Conservation (phyloP, 2,797 vertebrate species). For the Brotula barbata region DNA sequence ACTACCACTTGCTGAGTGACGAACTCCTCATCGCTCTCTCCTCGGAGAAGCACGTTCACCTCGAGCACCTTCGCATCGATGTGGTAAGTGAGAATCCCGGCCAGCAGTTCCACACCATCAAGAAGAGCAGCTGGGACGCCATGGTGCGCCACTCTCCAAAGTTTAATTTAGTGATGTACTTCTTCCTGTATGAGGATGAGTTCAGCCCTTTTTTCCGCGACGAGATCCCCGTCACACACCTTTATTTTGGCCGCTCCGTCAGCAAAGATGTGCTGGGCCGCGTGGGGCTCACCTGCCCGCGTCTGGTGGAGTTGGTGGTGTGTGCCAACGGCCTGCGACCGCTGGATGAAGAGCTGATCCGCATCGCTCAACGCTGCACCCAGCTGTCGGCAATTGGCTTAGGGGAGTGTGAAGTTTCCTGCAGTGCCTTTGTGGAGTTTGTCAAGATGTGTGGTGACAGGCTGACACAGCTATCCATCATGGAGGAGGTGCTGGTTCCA, state of each 20-base stretch:
- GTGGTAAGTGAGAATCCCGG: conserved; percentile 94
- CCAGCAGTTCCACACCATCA: conserved; percentile 92
- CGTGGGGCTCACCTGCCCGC: conserved; percentile 92
- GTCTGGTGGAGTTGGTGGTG: conserved; percentile 93
- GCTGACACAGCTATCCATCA: conserved; percentile 93
- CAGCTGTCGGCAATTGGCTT: conserved; percentile 92
- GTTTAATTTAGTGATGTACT: conserved; percentile 97
- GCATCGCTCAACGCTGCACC: conserved; percentile 92
- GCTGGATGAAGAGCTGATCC: conserved; percentile 94
- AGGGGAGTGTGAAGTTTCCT: conserved; percentile 96
- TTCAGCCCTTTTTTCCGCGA: conserved; percentile 94
- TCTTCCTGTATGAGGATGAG: conserved; percentile 96
- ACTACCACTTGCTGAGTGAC: conserved; percentile 93
- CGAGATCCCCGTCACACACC: conserved; percentile 91
- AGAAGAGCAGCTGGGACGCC: conserved; percentile 98
- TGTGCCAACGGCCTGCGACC: conserved; percentile 94
- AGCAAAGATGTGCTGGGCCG: conserved; percentile 96
- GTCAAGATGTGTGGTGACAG: conserved; percentile 95
- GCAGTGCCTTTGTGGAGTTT: conserved; percentile 98
- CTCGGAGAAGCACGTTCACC: conserved; percentile 92
- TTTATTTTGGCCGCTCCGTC: conserved; percentile 95
- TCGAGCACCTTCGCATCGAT: conserved; percentile 96
- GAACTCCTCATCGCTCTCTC: conserved; percentile 93
- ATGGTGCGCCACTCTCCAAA: conserved; percentile 95
- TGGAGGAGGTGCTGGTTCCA: conserved; percentile 96